Evolutionary conservation across 2,888 invertebrate species (phyloP), one percentile per base, ranked within the genome.

Genomic region (Dasysyrphus albostriatus): DNA sequence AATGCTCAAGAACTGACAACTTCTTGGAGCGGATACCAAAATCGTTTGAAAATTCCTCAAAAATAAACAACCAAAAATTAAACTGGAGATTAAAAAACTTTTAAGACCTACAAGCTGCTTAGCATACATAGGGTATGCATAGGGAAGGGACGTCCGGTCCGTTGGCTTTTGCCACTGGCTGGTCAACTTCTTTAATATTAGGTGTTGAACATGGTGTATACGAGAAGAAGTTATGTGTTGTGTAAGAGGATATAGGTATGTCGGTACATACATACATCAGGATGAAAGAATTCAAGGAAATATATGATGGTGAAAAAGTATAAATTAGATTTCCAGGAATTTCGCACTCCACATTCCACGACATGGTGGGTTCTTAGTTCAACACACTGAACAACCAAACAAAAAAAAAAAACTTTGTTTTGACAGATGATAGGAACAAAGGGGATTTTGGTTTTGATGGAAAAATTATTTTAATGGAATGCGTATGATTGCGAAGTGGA

Each of bases 151-250:
- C 39, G 39, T 47, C 47, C 34, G 16, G 29, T 19, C n/a, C 19
- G 24, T 69, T 63, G 39, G n/a, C 29, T 24, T 3, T 24, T 24
- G 24, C 24, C 24, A 24, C 24, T 24, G 32, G 19, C 59, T 32
- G 80, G 49, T 56, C 67, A 51, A 70, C 58, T 78, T 78, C 61
- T 76, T 73, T 81, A 76, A 39, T 24, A 76, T 65, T 44, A 80
- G 80, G 84, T 80, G 81, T 84, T 67, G 81, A 49, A 81, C 76
- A 84, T 69, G 59, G 9, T 81, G 80, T 84, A 76, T 56, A 81
- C 84, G 54, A 47, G 59, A n/a, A 32, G 47, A 9, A 61, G 67
- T 34, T 59, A 67, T 81, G 59, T 42, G 37, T 58, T 24, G 24
- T 56, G 37, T 58, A 34, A 65, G 65, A 34, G 51, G 32, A 29